These are phyloP conservation scores for Lamellibrachia satsuma DNA, from an alignment of 2,888 invertebrate species.

Conservation along the genomic window DNA sequence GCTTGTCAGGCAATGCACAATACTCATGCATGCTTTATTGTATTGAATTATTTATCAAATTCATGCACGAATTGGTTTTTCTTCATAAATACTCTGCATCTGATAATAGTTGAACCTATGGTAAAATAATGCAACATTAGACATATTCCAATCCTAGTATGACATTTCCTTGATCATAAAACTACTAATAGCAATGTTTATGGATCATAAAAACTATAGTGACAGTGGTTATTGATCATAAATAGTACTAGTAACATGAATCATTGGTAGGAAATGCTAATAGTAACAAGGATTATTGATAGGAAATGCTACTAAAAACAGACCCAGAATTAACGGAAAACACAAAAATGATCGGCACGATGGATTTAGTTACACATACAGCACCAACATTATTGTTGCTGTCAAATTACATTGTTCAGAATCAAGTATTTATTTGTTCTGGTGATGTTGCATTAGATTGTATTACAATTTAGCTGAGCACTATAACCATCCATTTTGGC, in stretches of 20 bases:
- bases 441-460: not conserved
- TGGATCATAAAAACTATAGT: not conserved
- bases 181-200: not conserved
- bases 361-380: not conserved
- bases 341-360: not conserved
- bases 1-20: not conserved
- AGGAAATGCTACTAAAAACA: not conserved
- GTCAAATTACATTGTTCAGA: not conserved
- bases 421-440: not conserved
- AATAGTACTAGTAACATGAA: not conserved
- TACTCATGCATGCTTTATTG: not conserved
- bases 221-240: not conserved
- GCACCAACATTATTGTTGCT: too few species aligned
- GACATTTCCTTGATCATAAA: not conserved
- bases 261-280: not conserved
- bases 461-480: not conserved
- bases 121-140: not conserved
- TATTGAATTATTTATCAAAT: not conserved
- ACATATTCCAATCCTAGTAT: not conserved
- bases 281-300: not conserved
- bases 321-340: not conserved
- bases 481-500: not conserved
- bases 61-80: not conserved
- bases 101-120: not conserved
- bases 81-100: not conserved